These are phyloP conservation scores for Drosophila biarmipes DNA, from an alignment of 1,140 invertebrate species.

Conservation along the genomic window DNA sequence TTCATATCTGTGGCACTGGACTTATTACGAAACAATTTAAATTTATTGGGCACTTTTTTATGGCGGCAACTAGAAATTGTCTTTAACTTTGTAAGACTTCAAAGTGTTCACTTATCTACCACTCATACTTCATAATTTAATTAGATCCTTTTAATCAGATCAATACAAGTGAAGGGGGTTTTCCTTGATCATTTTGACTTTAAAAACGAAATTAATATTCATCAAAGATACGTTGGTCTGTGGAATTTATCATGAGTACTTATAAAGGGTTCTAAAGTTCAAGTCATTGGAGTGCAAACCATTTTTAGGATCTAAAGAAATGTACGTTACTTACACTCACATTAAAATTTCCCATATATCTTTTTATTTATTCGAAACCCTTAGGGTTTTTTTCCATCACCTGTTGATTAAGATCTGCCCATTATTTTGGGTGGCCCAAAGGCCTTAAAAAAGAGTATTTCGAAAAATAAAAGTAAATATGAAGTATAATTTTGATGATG, in stretches of 20 bases:
- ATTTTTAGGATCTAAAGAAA: neutral
- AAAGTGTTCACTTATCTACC: neutral
- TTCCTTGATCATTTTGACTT: no score
- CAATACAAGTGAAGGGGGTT: neutral
- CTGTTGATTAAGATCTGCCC: constrained; percentile 25
- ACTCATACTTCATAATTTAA: neutral
- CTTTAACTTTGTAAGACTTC: neutral
- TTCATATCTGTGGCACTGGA: constrained; percentile 16
- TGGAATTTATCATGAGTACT: neutral
- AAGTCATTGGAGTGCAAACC: neutral
- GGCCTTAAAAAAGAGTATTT: constrained; percentile 14
- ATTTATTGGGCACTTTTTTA: constrained; percentile 10
- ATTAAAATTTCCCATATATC: neutral
- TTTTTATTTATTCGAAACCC: neutral
- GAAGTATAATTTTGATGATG: constrained; percentile 44
- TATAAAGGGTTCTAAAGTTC: neutral
- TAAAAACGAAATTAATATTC: no score
- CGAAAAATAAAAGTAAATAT: constrained; percentile 25
- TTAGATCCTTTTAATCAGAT: neutral
- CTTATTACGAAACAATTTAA: constrained; percentile 31
- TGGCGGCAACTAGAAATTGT: neutral
- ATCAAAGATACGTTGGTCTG: neutral
- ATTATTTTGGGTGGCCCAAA: constrained; percentile 20
- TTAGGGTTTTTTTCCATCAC: neutral
- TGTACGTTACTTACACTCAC: neutral